Base-by-base conservation (phyloP, 2,888 invertebrate genomes). In the Leptinotarsa peninsularis region DNA sequence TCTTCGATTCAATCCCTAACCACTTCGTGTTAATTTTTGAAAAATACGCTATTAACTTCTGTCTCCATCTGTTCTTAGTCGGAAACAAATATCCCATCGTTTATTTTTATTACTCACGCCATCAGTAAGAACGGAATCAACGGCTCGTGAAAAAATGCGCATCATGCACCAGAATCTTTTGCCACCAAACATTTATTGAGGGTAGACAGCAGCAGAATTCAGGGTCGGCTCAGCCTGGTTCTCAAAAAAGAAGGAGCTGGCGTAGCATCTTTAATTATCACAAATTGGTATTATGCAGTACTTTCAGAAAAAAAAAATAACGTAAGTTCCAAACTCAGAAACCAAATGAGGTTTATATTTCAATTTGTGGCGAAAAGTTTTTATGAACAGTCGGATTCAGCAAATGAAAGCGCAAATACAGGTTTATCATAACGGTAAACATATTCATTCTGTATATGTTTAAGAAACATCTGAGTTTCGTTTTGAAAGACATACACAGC, bases 1-100 rank as follows among this genome's bases (percentile, higher is more conserved):
- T 75, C 67, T 75, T 75, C 71, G 71, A 71, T 69, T 67, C 71
- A 71, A 75, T 75, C 63, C 67, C 66, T 67, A 71, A 71, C 71
- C 49, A 63, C 67, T 75, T 66, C 74, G 14, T 54, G 56, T 21
- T 58, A 58, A 58, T 58, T 23, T 43, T 58, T 58, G 58, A 58
- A 58, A 58, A 58, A 58, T 58, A 58, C 58, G 58, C 58, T 58
- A 58, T 58, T 58, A 23, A 4, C 58, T 58, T 58, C 58, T 58
- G 58, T 58, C 58, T 58, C 58, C 58, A 58, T 58, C 58, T 58
- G 58, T 58, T 58, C 23, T 14, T 15, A 14, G 58, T 58, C 58
- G 15, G 58, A 58, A 58, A 58, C 58, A 58, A 58, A 58, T 58
- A 23, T 58, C 58, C 15, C 1, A 27, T 58, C 58, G 58, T 58